Base-by-base conservation (phyloP, 2,888 invertebrate species). In the Scrobipalpa atriplicella region DNA sequence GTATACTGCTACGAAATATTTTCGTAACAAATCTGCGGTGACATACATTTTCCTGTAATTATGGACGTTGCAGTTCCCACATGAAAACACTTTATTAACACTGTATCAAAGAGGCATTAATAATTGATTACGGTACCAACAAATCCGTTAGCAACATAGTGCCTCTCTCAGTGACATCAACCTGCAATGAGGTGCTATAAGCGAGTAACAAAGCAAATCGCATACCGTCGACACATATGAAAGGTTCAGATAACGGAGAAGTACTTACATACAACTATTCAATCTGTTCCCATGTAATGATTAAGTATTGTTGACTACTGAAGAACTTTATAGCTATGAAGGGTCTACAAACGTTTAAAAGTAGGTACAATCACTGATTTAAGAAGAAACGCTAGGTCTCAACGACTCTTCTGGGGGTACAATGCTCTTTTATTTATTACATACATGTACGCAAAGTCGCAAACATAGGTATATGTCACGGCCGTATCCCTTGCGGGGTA, bases 251-350 rank as follows among this genome's bases (percentile, higher is more conserved):
- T 52, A 52, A 52, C 54, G 54, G 21, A 43, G 21, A 54, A 47
- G 41, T 18, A 18, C 54, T 21, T 41, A 56, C 18, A 58, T 29
- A 56, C 29, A 19, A 61, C 62, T 65, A 67, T 69, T 64, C 58
- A 69, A 56, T 64, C 65, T 52, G 21, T 47, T 47, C 47, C 47
- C 16, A 47, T 16, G 47, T 7, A n/a, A 47, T 47, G 47, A 47
- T 47, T 47, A 47, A 47, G 47, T 47, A 47, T 47, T n/a, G 47
- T 47, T 7, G n/a, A 47, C n/a, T 16, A 8, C 16, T 43, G 43
- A 47, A n/a, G 16, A 13, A 11, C 16, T 47, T 47, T 16, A 47
- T 47, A 47, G 16, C 16, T 6, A 2, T 8, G 3, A 5, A 41
- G 41, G 41, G 3, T 41, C 8, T 5, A 52, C 5, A 47, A 47